Evolutionary conservation across 2,888 invertebrate genomes (phyloP).

Genomic region (Siphlonurus alternatus): DNA sequence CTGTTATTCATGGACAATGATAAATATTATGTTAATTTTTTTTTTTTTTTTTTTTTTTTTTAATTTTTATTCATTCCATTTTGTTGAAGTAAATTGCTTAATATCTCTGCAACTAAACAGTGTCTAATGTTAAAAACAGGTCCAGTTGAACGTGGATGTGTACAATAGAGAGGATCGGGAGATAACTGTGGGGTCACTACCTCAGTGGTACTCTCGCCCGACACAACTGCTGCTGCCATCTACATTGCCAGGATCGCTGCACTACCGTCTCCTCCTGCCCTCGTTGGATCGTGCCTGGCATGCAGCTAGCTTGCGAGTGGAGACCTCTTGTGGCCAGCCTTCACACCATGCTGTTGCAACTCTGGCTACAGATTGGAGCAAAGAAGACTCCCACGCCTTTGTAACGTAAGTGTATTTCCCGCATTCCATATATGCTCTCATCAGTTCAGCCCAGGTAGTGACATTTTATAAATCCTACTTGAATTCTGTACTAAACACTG

Average conservation of each 20-base stretch:
- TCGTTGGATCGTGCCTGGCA: constrained; percentile 41
- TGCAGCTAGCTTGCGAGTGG: constrained; percentile 39
- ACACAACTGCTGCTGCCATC: constrained; percentile 18
- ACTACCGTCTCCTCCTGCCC: constrained; percentile 41
- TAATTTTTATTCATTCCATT: too few relatives aligned
- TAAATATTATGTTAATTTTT: constrained; percentile 8
- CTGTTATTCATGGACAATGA: too few relatives aligned
- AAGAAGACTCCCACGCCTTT: constrained; percentile 38
- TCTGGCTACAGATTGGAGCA: constrained; percentile 47
- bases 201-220: constrained; percentile 19
- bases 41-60: too few relatives aligned
- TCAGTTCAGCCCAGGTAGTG: too few relatives aligned
- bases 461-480: too few relatives aligned
- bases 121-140: too few relatives aligned
- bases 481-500: too few relatives aligned
- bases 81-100: too few relatives aligned
- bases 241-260: constrained; percentile 37
- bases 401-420: constrained; percentile 41
- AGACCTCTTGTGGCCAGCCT: constrained; percentile 25
- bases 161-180: constrained; percentile 31
- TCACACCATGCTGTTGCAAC: constrained; percentile 40
- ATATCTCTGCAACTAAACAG: too few relatives aligned
- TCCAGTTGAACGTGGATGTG: constrained; percentile 44
- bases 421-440: too few relatives aligned
- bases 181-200: constrained; percentile 17